phyloP scores from a whole-genome alignment of 2,113 vertebrate genomes.

The Istiophorus platypterus region DNA sequence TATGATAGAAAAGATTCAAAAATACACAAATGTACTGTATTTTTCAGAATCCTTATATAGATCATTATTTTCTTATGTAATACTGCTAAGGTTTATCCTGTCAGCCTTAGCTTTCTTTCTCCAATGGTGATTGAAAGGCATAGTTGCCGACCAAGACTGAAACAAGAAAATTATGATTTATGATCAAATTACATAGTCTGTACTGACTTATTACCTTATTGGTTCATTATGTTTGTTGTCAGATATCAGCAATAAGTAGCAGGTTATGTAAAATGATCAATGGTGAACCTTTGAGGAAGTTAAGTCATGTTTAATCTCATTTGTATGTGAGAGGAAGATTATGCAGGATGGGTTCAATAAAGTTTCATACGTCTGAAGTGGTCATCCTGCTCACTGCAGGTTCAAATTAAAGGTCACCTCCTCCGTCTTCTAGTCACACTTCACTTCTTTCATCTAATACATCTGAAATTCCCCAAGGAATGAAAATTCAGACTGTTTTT shows the following conservation, averaged over 20 bases:
- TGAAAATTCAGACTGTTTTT: not conserved
- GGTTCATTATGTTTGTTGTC: not conserved
- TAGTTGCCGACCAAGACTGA: no score
- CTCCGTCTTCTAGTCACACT: not conserved
- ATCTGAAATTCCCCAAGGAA: not conserved
- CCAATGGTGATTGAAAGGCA: no score
- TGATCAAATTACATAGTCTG: not conserved
- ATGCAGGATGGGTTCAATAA: not conserved
- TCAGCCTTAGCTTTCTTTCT: no score
- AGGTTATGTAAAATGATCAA: not conserved
- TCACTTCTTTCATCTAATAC: not conserved
- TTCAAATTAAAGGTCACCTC: conserved; percentile 2
- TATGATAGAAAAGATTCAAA: not conserved
- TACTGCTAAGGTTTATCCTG: no score
- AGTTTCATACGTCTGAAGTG: conserved; percentile 5
- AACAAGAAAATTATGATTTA: no score
- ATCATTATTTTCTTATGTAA: not conserved
- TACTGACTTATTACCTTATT: not conserved
- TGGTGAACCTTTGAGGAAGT: conserved; percentile 9
- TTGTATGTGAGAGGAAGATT: conserved; percentile 7
- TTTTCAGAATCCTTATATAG: not conserved
- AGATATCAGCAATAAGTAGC: not conserved
- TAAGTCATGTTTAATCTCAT: conserved; percentile 3
- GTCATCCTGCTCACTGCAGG: not conserved
- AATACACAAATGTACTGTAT: not conserved